phyloP scores from a whole-genome alignment of 2,888 invertebrate genomes.

The Subacronicta megacephala region DNA sequence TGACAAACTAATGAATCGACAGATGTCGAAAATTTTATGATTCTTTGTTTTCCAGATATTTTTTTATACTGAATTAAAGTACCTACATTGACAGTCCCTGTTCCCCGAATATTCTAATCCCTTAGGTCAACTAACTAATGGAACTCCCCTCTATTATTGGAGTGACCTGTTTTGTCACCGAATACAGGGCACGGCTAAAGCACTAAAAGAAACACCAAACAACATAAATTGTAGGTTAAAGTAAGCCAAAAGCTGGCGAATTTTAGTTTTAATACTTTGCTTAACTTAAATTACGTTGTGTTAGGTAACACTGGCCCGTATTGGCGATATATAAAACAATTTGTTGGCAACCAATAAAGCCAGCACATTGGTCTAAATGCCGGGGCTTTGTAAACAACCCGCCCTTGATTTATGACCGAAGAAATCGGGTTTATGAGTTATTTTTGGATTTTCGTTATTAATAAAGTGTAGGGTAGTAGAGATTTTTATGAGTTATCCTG shows the following conservation, averaged over 20 bases:
- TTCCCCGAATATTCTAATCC: conserved; percentile 7
- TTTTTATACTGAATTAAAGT: too few species aligned
- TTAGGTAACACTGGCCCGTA: conserved; percentile 36
- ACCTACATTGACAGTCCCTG: background rate
- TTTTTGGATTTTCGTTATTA: conserved; percentile 39
- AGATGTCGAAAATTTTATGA: too few species aligned
- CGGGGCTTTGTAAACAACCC: conserved; percentile 47
- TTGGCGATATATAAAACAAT: conserved; percentile 50
- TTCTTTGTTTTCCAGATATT: too few species aligned
- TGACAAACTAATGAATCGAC: too few species aligned
- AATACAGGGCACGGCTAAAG: conserved; percentile 6
- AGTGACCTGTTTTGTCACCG: conserved; percentile 8
- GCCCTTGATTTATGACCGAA: conserved; percentile 52
- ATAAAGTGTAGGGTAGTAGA: conserved; percentile 36
- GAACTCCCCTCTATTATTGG: conserved; percentile 14
- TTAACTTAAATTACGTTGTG: conserved; percentile 34
- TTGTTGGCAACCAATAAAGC: conserved; percentile 56
- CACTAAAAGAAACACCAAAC: conserved; percentile 21
- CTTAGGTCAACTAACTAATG: background rate
- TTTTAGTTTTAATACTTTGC: conserved; percentile 41
- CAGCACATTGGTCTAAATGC: conserved; percentile 50
- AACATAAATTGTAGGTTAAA: conserved; percentile 27
- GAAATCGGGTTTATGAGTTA: conserved; percentile 49
- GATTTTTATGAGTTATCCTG: conserved; percentile 30
- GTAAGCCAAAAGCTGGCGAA: conserved; percentile 32